Evolutionary conservation across 2,888 invertebrate species (phyloP).

Genomic region (Didymodactylos carnosus): DNA sequence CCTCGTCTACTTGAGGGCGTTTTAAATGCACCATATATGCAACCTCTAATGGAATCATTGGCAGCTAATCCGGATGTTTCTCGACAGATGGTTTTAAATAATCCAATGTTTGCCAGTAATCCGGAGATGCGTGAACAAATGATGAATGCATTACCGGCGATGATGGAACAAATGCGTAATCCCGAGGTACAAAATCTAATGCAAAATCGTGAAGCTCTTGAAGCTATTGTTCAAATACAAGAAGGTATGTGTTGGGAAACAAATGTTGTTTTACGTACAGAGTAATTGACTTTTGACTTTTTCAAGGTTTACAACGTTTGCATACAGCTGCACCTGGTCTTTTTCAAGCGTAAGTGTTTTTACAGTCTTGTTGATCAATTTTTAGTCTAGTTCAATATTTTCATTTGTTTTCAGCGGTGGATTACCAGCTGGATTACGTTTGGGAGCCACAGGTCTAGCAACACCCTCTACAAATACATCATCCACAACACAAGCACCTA

Average conservation of each 20-base stretch:
- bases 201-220: conserved; percentile 73
- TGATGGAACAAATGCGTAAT: conserved; percentile 43
- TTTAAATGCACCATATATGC: conserved; percentile 58
- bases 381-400: background rate
- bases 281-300: background rate
- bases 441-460: background rate
- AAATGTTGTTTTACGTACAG: background rate
- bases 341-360: background rate
- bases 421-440: background rate
- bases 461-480: background rate
- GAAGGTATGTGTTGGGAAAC: background rate
- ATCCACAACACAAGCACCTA: background rate
- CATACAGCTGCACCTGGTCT: conserved; percentile 48
- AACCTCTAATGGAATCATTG: conserved; percentile 39
- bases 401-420: background rate
- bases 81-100: conserved; percentile 44
- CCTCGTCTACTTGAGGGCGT: conserved; percentile 71
- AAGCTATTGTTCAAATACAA: conserved; percentile 81
- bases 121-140: conserved; percentile 14
- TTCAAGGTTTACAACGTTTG: conserved; percentile 65
- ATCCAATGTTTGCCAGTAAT: conserved; percentile 66
- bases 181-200: conserved; percentile 63
- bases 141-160: conserved; percentile 15
- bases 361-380: background rate
- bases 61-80: conserved; percentile 68